Conservation (phyloP, 2,113 vertebrate species). For the Pardalotus punctatus region DNA sequence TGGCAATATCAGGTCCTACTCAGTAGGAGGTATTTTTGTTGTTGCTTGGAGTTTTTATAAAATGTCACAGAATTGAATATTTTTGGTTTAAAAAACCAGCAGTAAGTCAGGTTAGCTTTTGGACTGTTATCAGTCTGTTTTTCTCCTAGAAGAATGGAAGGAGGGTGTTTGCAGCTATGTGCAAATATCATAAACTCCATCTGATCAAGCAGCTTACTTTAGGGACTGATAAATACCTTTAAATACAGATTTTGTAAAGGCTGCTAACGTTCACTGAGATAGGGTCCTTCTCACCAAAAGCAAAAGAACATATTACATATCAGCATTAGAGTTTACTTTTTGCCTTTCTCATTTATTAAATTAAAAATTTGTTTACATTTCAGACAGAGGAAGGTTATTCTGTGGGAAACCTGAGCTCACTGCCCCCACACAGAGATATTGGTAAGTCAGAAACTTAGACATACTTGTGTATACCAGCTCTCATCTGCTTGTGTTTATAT, state of each 20-base stretch:
- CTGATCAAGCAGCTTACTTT: not conserved
- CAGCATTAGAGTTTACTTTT: not conserved
- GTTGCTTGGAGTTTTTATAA: not conserved
- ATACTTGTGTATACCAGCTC: not conserved
- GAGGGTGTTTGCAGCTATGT: not conserved
- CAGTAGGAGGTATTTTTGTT: not conserved
- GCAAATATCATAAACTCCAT: not conserved
- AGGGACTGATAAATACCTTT: not conserved
- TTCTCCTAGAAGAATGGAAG: not conserved
- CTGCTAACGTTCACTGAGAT: not conserved
- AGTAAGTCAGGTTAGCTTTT: not conserved
- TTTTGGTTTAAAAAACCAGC: not conserved
- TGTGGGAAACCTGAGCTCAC: conserved; percentile 52
- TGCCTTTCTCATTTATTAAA: conserved; percentile 30
- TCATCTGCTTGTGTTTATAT: not conserved
- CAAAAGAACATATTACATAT: not conserved
- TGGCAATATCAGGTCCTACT: not conserved
- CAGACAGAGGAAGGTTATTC: conserved; percentile 65
- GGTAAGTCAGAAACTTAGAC: conserved; percentile 66
- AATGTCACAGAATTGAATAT: not conserved
- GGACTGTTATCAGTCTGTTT: not conserved
- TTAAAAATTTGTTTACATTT: conserved; percentile 44
- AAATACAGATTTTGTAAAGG: not conserved
- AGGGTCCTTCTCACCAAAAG: not conserved
- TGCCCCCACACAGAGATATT: conserved; percentile 68